Evolutionary conservation across 1,140 invertebrate genomes (phyloP).

Genomic region (Temnothorax longispinosus): DNA sequence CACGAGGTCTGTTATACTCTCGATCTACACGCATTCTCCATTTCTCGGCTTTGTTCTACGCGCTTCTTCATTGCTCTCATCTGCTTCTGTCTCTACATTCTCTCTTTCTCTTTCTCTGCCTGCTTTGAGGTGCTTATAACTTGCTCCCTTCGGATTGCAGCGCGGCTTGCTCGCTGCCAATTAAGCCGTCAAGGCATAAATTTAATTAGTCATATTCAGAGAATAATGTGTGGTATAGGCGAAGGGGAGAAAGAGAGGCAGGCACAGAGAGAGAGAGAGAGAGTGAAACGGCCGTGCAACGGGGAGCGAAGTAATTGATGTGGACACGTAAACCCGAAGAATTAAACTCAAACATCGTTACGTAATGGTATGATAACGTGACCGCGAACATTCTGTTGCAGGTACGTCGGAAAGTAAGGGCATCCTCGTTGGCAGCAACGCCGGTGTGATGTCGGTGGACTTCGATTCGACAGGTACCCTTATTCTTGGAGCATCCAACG

Average conservation of each 20-base stretch:
- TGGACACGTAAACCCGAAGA: background rate
- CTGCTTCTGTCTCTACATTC: background rate
- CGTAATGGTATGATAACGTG: background rate
- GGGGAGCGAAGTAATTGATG: constrained; percentile 26
- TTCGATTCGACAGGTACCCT: constrained; percentile 95
- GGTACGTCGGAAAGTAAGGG: constrained; percentile 90
- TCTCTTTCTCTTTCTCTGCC: background rate
- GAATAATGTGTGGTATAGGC: background rate
- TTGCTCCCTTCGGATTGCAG: constrained; percentile 8
- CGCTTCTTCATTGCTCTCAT: constrained; percentile 23
- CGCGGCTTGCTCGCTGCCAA: constrained; percentile 40
- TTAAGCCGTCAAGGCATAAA: constrained; percentile 73
- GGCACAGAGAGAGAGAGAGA: no score
- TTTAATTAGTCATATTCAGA: constrained; percentile 75
- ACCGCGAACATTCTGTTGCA: constrained; percentile 81
- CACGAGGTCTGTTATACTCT: constrained; percentile 13
- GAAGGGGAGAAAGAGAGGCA: background rate
- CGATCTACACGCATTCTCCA: constrained; percentile 13
- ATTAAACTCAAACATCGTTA: background rate
- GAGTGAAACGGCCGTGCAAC: background rate
- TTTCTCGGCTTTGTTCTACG: constrained; percentile 28
- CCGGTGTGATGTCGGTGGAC: constrained; percentile 97
- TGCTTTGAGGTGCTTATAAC: constrained; percentile 17
- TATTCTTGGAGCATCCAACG: constrained; percentile 96
- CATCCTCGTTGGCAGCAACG: constrained; percentile 95